Base-by-base conservation (phyloP, 2,113 vertebrate species). In the Triplophysa rosa region DNA sequence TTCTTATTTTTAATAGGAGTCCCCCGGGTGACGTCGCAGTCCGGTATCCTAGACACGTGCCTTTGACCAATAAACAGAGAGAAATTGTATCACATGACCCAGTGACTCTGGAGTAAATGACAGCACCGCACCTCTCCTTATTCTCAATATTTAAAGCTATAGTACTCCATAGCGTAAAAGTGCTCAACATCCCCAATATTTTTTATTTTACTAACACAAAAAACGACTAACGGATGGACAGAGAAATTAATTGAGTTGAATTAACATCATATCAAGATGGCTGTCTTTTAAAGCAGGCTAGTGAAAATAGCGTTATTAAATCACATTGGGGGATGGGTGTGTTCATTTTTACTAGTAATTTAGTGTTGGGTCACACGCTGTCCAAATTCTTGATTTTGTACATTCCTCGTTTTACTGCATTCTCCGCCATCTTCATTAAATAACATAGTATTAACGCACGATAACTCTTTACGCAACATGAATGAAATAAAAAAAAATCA, bases 11-110 rank as follows among this genome's bases (percentile, higher is more conserved):
- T 95, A 95, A 96, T 95, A 94, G 62, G 86, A 92, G 91, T 45
- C 88, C 87, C 90, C 88, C 87, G 81, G 85, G 89, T 96, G 95
- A 96, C 95, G 95, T 94, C 49, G 86, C 86, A 87, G 89, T 91
- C 91, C 88, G 90, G 84, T 86, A 91, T 90, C 89, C 89, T 89
- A 92, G 95, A 96, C 96, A 96, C 96, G 95, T 98, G 96, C 95
- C 95, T 95, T 74, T 56, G 87, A 87, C 96, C 96, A 96, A 97
- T 96, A 73, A 81, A 24, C 66, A 70, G 1, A 16, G 58, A 80
- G 82, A 63, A 65, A 47, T 78, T 70, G 45, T 61, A 88, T 89
- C 96, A 97, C 91, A 91, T 98, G 96, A 95, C 82, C 33, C 71
- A 65, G 82, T 79, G 83, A 88, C 89, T 85, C 85, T 82, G 80